Evolutionary conservation across 2,797 vertebrate species (phyloP).

Genomic region (Nannoperca australis): DNA sequence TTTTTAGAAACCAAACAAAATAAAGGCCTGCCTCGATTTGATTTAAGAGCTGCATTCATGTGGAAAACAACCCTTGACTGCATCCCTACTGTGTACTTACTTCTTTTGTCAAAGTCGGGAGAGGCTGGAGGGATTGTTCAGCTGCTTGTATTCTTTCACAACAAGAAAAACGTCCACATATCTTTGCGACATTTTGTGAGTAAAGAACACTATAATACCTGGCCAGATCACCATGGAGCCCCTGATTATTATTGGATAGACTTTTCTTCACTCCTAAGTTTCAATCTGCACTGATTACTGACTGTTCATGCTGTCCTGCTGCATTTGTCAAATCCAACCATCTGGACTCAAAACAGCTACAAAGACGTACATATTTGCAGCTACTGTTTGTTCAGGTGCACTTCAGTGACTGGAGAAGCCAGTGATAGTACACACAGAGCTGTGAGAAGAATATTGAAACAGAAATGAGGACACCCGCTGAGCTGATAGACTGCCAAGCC

Average conservation of each 20-base stretch:
- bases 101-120: neutral
- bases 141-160: neutral
- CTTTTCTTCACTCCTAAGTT: neutral
- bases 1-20: conserved; percentile 17
- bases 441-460: neutral
- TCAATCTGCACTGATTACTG: conserved; percentile 10
- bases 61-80: conserved; percentile 1
- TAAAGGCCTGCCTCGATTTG: neutral
- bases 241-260: neutral
- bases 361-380: conserved; percentile 6
- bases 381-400: conserved; percentile 23
- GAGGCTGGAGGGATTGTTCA: neutral
- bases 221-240: neutral
- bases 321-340: conserved; percentile 16
- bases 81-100: neutral
- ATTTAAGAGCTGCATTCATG: conserved; percentile 4
- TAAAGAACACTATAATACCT: neutral
- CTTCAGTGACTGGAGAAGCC: neutral
- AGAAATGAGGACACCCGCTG: conserved; percentile 27
- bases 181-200: neutral
- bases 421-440: conserved; percentile 2
- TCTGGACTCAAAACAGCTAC: conserved; percentile 10
- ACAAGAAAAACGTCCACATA: neutral
- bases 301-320: neutral
- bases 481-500: neutral